Conservation (phyloP, 1,140 invertebrate genomes). For the Eurosta solidaginis region DNA sequence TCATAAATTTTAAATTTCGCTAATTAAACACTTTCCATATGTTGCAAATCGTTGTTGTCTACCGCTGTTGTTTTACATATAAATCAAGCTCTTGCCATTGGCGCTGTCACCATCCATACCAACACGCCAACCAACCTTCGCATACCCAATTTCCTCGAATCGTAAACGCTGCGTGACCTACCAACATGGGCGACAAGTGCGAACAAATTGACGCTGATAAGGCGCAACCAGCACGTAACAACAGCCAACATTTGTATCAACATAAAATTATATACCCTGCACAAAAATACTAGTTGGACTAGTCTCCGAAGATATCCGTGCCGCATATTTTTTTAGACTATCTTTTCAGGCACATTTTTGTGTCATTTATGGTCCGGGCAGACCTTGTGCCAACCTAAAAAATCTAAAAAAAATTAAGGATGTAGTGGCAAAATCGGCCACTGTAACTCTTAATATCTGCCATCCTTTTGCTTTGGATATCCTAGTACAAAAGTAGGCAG, state of each 20-base stretch:
- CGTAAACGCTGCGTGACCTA: not conserved
- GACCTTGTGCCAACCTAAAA: too few species aligned
- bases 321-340: too few species aligned
- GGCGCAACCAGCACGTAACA: not conserved
- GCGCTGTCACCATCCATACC: not conserved
- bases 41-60: constrained; percentile 1
- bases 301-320: too few species aligned
- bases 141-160: not conserved
- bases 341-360: too few species aligned
- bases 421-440: too few species aligned
- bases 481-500: too few species aligned
- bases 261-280: not conserved
- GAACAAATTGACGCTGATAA: constrained; percentile 28
- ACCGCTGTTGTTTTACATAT: not conserved
- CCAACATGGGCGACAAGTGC: constrained; percentile 6
- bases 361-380: too few species aligned
- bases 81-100: not conserved
- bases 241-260: not conserved
- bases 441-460: too few species aligned
- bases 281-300: too few species aligned
- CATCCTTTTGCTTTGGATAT: too few species aligned
- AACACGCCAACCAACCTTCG: too few species aligned
- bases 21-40: constrained; percentile 30
- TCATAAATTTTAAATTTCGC: constrained; percentile 31
- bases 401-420: too few species aligned